These are phyloP conservation scores for Apodemia hepburni DNA, from an alignment of 2,888 invertebrate species.

Conservation along the genomic window DNA sequence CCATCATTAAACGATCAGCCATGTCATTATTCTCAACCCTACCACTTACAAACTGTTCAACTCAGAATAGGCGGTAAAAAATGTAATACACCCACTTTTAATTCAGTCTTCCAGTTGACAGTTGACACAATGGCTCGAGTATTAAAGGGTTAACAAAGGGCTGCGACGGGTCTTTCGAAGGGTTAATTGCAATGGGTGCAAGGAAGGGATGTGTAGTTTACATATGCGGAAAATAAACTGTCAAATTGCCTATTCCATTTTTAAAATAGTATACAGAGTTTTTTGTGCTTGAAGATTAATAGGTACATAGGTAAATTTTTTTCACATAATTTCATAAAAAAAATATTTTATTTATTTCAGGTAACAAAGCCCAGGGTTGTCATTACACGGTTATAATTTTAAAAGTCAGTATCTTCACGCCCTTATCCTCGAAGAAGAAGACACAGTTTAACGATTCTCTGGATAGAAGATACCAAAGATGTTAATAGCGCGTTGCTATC, in stretches of 20 bases:
- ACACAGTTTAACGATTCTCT: too few relatives aligned
- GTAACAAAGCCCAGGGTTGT: too few relatives aligned
- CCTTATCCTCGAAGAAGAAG: too few relatives aligned
- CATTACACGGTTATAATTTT: too few relatives aligned
- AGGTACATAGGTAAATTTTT: too few relatives aligned
- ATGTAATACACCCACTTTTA: conserved; percentile 70
- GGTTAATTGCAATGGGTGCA: conserved; percentile 72
- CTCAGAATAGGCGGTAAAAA: conserved; percentile 48
- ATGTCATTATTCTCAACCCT: conserved; percentile 43
- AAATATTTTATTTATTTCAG: too few relatives aligned
- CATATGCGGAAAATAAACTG: conserved; percentile 43
- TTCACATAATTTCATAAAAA: too few relatives aligned
- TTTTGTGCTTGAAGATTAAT: too few relatives aligned
- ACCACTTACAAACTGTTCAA: conserved; percentile 39
- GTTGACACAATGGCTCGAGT: conserved; percentile 68
- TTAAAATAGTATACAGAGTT: background rate
- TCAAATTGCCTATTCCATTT: conserved; percentile 31
- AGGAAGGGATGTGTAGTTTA: conserved; percentile 40
- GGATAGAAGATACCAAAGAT: too few relatives aligned
- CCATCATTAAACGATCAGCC: conserved; percentile 58
- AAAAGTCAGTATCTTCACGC: too few relatives aligned
- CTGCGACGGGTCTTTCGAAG: conserved; percentile 61
- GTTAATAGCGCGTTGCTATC: too few relatives aligned
- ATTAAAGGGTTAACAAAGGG: conserved; percentile 71
- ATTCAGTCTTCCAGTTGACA: conserved; percentile 65